These are phyloP conservation scores for Drosophila oshimai DNA, from an alignment of 1,140 invertebrate species.

Conservation along the genomic window DNA sequence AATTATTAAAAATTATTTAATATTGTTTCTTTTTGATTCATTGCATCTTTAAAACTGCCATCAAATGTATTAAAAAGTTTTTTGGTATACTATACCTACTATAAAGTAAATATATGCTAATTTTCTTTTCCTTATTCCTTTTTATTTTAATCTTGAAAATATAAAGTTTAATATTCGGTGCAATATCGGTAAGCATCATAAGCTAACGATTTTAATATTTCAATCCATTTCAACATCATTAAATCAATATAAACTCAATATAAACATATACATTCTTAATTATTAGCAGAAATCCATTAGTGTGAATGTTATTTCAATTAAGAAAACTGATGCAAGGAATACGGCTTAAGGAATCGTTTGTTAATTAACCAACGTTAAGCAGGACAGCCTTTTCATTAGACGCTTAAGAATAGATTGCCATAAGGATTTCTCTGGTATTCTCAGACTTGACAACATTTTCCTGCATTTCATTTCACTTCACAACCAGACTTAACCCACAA, in stretches of 20 bases:
- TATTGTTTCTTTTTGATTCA: too few species aligned
- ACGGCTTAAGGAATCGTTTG: conserved; percentile 21
- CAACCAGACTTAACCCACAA: neutral
- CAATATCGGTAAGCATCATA: neutral
- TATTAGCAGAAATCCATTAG: conserved; percentile 13
- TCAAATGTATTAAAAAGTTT: too few species aligned
- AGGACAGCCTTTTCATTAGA: neutral
- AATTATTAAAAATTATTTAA: too few species aligned
- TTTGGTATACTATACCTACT: too few species aligned
- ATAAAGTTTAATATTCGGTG: neutral
- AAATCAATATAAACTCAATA: neutral
- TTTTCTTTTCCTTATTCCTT: too few species aligned
- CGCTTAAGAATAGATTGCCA: conserved; percentile 15
- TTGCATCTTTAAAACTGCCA: too few species aligned
- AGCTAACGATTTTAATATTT: too few species aligned
- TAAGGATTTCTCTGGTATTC: conserved; percentile 6
- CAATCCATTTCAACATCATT: too few species aligned
- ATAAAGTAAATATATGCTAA: too few species aligned
- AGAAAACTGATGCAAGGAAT: conserved; percentile 3
- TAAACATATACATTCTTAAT: neutral
- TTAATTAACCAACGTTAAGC: conserved; percentile 11
- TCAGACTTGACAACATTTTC: conserved; percentile 8
- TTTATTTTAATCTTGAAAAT: too few species aligned
- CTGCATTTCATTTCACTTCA: conserved; percentile 5
- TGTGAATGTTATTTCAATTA: neutral